These are phyloP conservation scores for Ochlodes sylvanus DNA, from an alignment of 2,888 invertebrate species.

Conservation along the genomic window DNA sequence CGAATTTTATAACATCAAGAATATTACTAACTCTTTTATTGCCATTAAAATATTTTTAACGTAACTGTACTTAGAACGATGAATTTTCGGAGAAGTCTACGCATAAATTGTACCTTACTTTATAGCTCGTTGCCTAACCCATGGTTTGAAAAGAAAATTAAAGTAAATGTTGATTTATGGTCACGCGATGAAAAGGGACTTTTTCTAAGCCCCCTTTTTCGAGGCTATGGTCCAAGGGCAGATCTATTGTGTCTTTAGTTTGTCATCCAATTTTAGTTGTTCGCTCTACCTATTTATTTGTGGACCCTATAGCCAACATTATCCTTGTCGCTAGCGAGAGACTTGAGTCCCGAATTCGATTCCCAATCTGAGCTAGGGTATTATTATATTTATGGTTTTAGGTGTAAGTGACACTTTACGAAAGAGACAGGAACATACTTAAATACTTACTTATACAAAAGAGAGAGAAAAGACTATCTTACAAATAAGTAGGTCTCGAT, in stretches of 20 bases:
- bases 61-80: neutral
- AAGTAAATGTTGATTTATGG: constrained; percentile 35
- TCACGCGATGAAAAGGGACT: constrained; percentile 30
- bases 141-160: constrained; percentile 27
- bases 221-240: constrained; percentile 52
- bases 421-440: no score
- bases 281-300: neutral
- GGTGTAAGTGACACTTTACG: no score
- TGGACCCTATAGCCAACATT: no score
- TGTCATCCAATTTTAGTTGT: constrained; percentile 71
- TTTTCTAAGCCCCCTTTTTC: constrained; percentile 79
- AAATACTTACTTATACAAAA: no score
- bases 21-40: neutral
- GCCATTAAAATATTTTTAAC: neutral
- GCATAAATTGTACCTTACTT: constrained; percentile 15
- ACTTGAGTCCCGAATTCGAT: no score
- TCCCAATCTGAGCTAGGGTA: no score
- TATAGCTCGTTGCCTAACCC: no score
- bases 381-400: no score
- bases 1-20: no score
- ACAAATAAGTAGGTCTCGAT: no score
- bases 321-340: no score
- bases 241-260: constrained; percentile 68
- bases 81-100: neutral
- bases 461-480: no score